Percentiles rank a stretch among this genome's conserved stretches.
These are phyloP conservation scores for Pherbina coryleti DNA, from an alignment of 2,888 invertebrate genomes.

Conservation along the genomic window DNA sequence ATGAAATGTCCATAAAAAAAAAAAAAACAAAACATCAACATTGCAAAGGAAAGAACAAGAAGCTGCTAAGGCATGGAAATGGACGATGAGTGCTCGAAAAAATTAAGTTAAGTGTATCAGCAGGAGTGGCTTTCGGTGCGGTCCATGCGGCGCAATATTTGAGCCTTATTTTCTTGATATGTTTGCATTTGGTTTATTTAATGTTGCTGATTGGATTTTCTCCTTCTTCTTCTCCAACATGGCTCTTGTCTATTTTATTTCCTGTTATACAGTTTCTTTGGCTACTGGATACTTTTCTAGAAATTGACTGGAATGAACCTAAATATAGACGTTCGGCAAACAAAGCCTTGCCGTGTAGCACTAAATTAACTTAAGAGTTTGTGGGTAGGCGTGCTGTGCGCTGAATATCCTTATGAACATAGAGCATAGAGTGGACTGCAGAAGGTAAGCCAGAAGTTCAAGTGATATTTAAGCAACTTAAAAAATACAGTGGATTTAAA, in stretches of 20 bases:
- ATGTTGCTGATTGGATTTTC: conserved; percentile 19
- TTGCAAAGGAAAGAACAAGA: neutral
- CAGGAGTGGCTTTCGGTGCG: neutral
- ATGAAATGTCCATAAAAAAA: neutral
- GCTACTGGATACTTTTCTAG: neutral
- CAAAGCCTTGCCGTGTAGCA: neutral
- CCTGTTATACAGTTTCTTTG: neutral
- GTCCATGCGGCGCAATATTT: neutral
- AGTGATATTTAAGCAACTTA: too few relatives aligned
- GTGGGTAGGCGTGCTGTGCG: too few relatives aligned
- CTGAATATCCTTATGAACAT: too few relatives aligned
- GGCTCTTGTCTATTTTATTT: neutral
- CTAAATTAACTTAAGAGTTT: too few relatives aligned
- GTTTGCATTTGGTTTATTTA: conserved; percentile 29
- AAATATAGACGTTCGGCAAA: neutral
- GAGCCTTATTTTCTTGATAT: conserved; percentile 15
- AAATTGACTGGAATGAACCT: neutral
- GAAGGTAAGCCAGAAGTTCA: too few relatives aligned
- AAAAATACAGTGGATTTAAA: too few relatives aligned
- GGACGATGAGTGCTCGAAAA: conserved; percentile 17
- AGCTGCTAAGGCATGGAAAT: neutral
- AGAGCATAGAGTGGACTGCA: too few relatives aligned
- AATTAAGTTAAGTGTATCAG: conserved; percentile 19
- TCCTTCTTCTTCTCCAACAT: neutral
- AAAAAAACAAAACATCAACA: too few relatives aligned